A percentile compares a stretch with the other conserved stretches of the same genome.
phyloP scores from a whole-genome alignment of 2,888 invertebrate species.

The Ichneumoninae sp. region DNA sequence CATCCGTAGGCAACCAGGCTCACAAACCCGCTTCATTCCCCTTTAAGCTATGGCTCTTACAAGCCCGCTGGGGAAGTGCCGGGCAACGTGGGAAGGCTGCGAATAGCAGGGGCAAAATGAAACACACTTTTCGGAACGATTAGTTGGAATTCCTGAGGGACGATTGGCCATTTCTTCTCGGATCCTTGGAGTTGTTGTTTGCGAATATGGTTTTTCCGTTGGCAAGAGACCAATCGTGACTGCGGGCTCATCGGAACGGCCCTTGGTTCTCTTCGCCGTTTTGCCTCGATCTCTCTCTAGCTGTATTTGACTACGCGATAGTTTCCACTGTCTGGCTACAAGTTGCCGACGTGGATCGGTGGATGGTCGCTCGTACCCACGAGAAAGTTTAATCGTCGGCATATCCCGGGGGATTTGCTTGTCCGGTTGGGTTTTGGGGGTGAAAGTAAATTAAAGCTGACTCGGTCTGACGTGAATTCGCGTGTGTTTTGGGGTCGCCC shows the following conservation, averaged over 20 bases:
- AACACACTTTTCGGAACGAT: too few species aligned
- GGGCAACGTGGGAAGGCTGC: too few species aligned
- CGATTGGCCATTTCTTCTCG: not conserved
- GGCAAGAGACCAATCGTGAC: not conserved
- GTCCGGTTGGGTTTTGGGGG: not conserved
- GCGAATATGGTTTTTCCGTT: not conserved
- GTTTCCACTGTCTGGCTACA: not conserved
- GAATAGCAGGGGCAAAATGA: too few species aligned
- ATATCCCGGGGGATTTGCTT: not conserved
- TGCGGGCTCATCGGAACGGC: not conserved
- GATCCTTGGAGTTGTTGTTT: not conserved
- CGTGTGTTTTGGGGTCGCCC: not conserved
- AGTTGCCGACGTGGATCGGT: not conserved
- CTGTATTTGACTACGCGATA: not conserved
- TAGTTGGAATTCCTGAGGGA: not conserved
- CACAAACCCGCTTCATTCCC: constrained; percentile 20
- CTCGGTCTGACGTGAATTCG: not conserved
- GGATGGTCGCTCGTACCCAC: not conserved
- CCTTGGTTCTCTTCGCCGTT: not conserved
- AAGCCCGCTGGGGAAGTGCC: constrained; percentile 13
- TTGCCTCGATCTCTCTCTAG: not conserved
- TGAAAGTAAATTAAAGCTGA: not conserved
- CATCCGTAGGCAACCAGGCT: constrained; percentile 4
- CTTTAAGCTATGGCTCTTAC: constrained; percentile 26
- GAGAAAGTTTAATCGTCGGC: constrained; percentile 2